Base-by-base conservation (phyloP, 1,140 invertebrate species). In the Orussus abietinus region DNA sequence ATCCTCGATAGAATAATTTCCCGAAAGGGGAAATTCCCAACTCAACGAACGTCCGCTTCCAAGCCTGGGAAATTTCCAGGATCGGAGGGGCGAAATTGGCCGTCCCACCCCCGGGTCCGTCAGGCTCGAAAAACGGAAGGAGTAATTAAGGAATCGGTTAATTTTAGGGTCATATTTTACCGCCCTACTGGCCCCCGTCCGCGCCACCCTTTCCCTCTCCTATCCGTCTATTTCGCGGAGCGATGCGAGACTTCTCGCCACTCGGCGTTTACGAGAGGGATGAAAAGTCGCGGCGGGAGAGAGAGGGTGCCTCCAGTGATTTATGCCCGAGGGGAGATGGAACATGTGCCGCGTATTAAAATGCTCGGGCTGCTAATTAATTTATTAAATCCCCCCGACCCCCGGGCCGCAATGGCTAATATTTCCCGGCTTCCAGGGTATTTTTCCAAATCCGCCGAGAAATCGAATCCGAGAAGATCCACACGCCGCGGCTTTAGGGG, bases 71-170 rank as follows among this genome's bases (percentile, higher is more conserved):
- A 17, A 32, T 32, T 32, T 32, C 6, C 7, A 17, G 31, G 17
- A 32, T 3, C 12, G 12, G 25, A 28, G 12, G 12, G 12, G 12
- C 25, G 25, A 12, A 10, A 28, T n/a, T n/a, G 10, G 25, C 12
- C 10, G 10, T 28, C 25, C 25, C 12, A 12, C 25, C n/a, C n/a
- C n/a, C n/a, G n/a, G n/a, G n/a, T n/a, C n/a, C n/a, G 49, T 40
- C 13, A 18, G 15, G 44, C 22, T 34, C 30, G 47, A 62, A 62
- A 65, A 62, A 49, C 51, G 53, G 43, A 58, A 53, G 45, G 55
- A 54, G 59, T 64, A 66, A 66, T 66, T 63, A 64, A 60, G 54
- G 51, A 63, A 63, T 67, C 52, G 55, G 63, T 67, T 66, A 64
- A 68, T 66, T 66, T 64, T 60, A 56, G 55, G 53, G 50, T 50